Evolutionary conservation across 2,888 invertebrate species (phyloP), one percentile per base, ranked within the genome.

Genomic region (Subacronicta megacephala): DNA sequence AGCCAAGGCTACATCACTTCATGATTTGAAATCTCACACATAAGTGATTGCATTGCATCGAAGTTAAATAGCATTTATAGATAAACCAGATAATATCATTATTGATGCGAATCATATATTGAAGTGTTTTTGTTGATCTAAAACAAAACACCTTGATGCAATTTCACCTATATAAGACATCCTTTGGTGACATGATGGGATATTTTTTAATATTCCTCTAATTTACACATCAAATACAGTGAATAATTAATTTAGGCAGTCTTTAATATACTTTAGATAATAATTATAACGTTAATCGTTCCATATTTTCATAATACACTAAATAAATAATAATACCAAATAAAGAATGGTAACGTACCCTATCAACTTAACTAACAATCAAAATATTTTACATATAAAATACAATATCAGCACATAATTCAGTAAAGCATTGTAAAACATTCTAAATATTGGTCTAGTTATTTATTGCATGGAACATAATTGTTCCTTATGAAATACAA

Each of bases 401-500:
- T 88, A 88, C 90, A 89, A 88, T 87, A 89, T 87, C 90, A 89
- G 90, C 90, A 87, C 88, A 89, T 87, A 85, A 87, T 85, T 85
- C 82, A 85, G 82, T 88, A 89, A 92, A 92, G 90, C 92, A 89
- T 84, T 91, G 89, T 91, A 92, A 90, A 92, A 90, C 86, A 84
- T 89, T 90, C 90, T 93, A 93, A 91, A 92, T 90, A 93, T 94
- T 93, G 94, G 93, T 93, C 94, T 93, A 93, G 81, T 88, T 84
- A 88, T 83, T 92, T 93, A 93, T 94, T 93, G 93, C 93, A 74
- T 80, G 84, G 87, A 84, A 85, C 86, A 62, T 62, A 63, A 53
- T 31, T 54, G 78, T 80, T 81, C 87, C 81, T 81, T 79, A 77
- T 79, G 68, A 76, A 71, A 77, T 69, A 76, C 81, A 74, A 81